Percentiles rank a stretch among this genome's conserved stretches.
These are phyloP conservation scores for Ectobius pallidus DNA, from an alignment of 2,888 invertebrate genomes.

Conservation along the genomic window DNA sequence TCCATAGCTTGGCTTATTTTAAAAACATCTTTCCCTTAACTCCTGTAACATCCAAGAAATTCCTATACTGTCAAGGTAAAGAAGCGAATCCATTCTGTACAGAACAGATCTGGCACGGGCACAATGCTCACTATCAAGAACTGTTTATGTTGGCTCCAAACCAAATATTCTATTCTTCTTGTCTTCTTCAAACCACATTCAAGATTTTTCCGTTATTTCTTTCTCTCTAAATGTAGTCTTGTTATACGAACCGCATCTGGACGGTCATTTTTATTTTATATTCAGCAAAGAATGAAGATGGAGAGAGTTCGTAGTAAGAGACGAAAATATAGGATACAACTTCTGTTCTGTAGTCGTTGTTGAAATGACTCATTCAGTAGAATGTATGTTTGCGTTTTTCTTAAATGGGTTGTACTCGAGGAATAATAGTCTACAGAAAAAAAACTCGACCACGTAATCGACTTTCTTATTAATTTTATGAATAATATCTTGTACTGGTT, in stretches of 20 bases:
- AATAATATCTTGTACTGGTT: too few relatives aligned
- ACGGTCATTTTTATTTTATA: conserved; percentile 6
- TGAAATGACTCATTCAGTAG: conserved; percentile 5
- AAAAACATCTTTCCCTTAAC: neutral
- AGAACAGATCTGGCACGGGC: neutral
- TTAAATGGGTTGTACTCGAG: neutral
- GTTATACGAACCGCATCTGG: neutral
- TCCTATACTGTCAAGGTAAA: neutral
- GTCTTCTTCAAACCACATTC: neutral
- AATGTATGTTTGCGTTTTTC: neutral
- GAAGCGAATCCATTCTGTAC: neutral
- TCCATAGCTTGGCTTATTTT: neutral
- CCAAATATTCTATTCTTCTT: conserved; percentile 15
- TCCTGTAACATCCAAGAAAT: neutral
- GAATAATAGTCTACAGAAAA: neutral
- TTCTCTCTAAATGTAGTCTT: conserved; percentile 12
- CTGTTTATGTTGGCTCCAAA: conserved; percentile 14
- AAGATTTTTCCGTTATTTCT: conserved; percentile 4
- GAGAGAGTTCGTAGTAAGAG: neutral
- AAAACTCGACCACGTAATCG: neutral
- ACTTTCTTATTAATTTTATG: neutral
- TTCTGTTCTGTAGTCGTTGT: neutral
- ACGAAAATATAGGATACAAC: neutral
- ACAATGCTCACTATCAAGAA: conserved; percentile 9
- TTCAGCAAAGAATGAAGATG: conserved; percentile 3